A percentile compares a stretch with the other conserved stretches of the same genome.
phyloP scores from a whole-genome alignment of 2,113 vertebrate species.

The Nymphicus hollandicus region DNA sequence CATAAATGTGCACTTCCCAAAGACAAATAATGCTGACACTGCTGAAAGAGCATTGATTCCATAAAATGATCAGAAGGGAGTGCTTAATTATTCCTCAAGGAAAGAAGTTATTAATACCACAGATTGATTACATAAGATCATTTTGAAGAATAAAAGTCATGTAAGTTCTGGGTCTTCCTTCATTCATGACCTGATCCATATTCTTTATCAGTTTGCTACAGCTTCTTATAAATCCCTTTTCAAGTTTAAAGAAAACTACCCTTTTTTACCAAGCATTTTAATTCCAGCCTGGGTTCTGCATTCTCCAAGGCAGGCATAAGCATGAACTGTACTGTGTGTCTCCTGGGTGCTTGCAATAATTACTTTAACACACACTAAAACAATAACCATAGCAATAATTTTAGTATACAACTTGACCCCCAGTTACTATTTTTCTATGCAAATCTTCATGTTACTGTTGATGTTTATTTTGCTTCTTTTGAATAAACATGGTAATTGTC shows the following conservation, averaged over 20 bases:
- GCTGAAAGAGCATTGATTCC: neutral
- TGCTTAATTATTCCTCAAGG: slow-evolving; percentile 21
- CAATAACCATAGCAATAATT: neutral
- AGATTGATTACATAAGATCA: neutral
- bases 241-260: neutral
- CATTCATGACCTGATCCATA: neutral
- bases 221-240: slow-evolving; percentile 20
- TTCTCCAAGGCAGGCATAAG: neutral
- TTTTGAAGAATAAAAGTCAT: neutral
- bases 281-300: neutral
- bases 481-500: neutral
- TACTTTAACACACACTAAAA: neutral
- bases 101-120: neutral
- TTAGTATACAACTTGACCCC: neutral
- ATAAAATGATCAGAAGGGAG: slow-evolving; percentile 12
- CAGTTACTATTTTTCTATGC: neutral
- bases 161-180: neutral
- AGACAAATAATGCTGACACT: slow-evolving; percentile 15
- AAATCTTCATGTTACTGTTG: neutral
- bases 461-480: neutral
- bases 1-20: neutral
- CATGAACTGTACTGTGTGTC: neutral
- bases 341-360: neutral
- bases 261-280: slow-evolving; percentile 8
- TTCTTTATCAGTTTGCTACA: neutral